phyloP scores from a whole-genome alignment of 2,797 vertebrate species.

The Megalops cyprinoides region DNA sequence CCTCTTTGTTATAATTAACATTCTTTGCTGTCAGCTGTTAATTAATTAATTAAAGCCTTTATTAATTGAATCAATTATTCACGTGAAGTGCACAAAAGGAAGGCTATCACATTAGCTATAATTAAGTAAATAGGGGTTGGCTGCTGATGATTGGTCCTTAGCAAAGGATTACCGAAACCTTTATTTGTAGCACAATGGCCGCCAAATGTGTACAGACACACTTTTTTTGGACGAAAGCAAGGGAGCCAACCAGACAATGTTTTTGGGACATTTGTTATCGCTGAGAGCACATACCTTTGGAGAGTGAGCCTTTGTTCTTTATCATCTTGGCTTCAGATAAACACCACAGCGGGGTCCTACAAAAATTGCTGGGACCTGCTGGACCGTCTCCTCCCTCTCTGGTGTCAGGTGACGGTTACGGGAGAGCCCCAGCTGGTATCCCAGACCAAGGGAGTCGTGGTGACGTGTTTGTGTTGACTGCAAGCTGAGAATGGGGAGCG shows the following conservation, averaged over 20 bases:
- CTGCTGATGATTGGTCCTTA: neutral
- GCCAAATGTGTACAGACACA: neutral
- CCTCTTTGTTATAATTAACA: neutral
- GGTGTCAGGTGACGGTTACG: neutral
- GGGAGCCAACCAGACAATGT: neutral
- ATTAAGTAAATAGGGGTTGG: neutral
- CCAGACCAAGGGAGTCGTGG: too few species aligned
- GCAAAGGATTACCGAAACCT: neutral
- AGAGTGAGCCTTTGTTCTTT: too few species aligned
- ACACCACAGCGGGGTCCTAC: neutral
- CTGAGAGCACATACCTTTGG: neutral
- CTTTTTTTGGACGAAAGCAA: neutral
- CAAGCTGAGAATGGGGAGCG: too few species aligned
- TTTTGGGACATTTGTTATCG: slow-evolving; percentile 7
- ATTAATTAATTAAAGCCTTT: too few species aligned
- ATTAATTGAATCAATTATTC: too few species aligned
- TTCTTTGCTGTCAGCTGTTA: too few species aligned
- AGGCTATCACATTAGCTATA: neutral
- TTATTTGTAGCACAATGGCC: neutral
- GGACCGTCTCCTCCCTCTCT: neutral
- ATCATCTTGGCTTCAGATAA: neutral
- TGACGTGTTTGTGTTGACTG: too few species aligned
- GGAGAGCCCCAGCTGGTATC: too few species aligned
- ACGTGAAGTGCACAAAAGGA: neutral
- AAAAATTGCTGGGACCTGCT: neutral